Evolutionary conservation across 2,888 invertebrate genomes (phyloP).

Genomic region (Mallateleia sp.): DNA sequence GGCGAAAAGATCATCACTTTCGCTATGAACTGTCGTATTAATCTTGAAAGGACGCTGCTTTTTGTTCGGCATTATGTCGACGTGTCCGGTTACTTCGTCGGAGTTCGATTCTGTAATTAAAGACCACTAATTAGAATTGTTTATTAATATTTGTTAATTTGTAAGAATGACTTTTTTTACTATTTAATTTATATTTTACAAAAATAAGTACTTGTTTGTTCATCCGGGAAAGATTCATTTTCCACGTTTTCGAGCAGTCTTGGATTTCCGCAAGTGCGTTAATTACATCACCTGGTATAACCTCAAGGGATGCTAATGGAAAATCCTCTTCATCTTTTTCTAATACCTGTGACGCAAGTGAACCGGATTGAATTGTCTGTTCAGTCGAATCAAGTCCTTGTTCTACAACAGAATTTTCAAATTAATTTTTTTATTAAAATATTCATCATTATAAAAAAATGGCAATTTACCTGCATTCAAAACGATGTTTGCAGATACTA

Average conservation of each 20-base stretch:
- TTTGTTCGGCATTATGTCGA: constrained; percentile 19
- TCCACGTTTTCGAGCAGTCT: constrained; percentile 34
- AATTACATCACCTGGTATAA: constrained; percentile 22
- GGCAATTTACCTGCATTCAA: not conserved
- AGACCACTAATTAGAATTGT: constrained; percentile 26
- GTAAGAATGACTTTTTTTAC: constrained; percentile 13
- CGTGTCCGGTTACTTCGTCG: constrained; percentile 26
- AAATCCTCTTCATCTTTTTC: constrained; percentile 21
- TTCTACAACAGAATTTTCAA: not conserved
- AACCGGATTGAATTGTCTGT: constrained; percentile 5
- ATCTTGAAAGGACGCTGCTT: constrained; percentile 23
- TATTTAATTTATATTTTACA: constrained; percentile 19
- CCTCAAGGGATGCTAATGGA: constrained; percentile 26
- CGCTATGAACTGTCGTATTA: constrained; percentile 21
- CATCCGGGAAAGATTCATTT: constrained; percentile 26
- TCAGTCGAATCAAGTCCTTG: not conserved
- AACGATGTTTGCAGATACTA: not conserved
- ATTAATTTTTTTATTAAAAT: not conserved
- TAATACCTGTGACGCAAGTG: constrained; percentile 23
- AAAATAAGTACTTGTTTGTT: constrained; percentile 28
- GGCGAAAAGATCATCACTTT: constrained; percentile 21
- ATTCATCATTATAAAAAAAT: not conserved
- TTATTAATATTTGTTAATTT: constrained; percentile 21
- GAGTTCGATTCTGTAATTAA: constrained; percentile 31
- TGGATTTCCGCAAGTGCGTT: constrained; percentile 17